Base-by-base conservation (phyloP, 2,888 invertebrate genomes). In the Prostheceraeus crozeri region DNA sequence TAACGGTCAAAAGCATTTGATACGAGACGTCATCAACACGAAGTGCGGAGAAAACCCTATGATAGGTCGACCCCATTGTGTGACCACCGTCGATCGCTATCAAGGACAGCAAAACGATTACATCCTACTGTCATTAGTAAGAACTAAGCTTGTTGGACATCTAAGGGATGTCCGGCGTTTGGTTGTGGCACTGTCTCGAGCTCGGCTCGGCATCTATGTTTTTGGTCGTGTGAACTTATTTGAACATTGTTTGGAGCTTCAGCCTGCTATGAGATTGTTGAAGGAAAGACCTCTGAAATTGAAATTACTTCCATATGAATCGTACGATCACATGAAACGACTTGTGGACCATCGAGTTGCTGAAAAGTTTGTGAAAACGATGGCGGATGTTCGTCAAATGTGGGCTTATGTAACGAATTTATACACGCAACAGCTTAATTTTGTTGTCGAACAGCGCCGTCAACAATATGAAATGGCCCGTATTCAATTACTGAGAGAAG, bases 61-160 rank as follows among this genome's bases (percentile, higher is more conserved):
- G 56, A 90, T 98, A 67, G 96, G 96, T 16, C 80, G 84, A 70
- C 93, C 93, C 0, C 84, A 86, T 67, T 93, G 90, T 81, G 85
- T 85, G 77, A 57, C 60, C 3, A 56, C 54, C 61, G 59, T 62
- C 36, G 54, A 59, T 30, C 21, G 59, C 31, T 53, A 11, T 16
- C 98, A 99, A 74, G 98, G 98, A 60, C 98, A 99, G 72, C 98
- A 99, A 78, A 99, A 99, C 77, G 98, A 99, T 78, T 91, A 89
- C 71, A 91, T 99, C 62, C 81, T 99, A 14, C 81, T 99, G 52
- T 98, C 96, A 0, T 78, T 99, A 48, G 98, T 99, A 21, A 83
- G 94, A 64, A 96, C 96, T 0, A 85, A 85, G 71, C 88, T 90
- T 0, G 94, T 98, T n/a, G 98, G 98, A 33, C 98, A 98, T 80